Evolutionary conservation across 2,888 invertebrate genomes (phyloP).

Genomic region (Lamellibrachia satsuma): DNA sequence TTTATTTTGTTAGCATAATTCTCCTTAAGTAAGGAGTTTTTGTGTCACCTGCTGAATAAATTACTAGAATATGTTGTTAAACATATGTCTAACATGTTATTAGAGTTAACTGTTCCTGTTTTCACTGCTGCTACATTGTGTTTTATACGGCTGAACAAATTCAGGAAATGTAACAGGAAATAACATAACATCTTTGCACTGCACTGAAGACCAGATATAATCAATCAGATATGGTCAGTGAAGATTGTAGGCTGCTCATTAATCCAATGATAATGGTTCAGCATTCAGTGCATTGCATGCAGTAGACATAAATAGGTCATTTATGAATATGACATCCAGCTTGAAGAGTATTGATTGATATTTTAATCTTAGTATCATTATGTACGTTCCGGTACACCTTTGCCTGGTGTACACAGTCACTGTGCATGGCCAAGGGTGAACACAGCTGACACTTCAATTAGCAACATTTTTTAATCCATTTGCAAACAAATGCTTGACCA

Average conservation of each 20-base stretch:
- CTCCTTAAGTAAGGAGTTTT: background rate
- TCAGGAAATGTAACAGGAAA: constrained; percentile 11
- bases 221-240: background rate
- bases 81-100: background rate
- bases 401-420: background rate
- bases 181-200: background rate
- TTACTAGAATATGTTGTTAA: background rate
- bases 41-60: background rate
- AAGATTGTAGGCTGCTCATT: constrained; percentile 8
- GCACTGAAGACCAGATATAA: background rate
- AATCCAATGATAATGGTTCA: background rate
- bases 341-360: background rate
- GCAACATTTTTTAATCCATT: too few species aligned
- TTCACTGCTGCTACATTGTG: constrained; percentile 8
- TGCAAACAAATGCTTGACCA: too few species aligned
- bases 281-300: background rate
- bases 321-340: constrained; percentile 3
- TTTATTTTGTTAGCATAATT: background rate
- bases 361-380: background rate
- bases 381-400: background rate
- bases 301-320: background rate
- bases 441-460: too few species aligned
- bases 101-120: background rate
- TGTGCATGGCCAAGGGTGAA: background rate
- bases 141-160: background rate